These are phyloP conservation scores for Microctenopoma lineatum DNA, from an alignment of 2,797 vertebrate species.

Conservation along the genomic window DNA sequence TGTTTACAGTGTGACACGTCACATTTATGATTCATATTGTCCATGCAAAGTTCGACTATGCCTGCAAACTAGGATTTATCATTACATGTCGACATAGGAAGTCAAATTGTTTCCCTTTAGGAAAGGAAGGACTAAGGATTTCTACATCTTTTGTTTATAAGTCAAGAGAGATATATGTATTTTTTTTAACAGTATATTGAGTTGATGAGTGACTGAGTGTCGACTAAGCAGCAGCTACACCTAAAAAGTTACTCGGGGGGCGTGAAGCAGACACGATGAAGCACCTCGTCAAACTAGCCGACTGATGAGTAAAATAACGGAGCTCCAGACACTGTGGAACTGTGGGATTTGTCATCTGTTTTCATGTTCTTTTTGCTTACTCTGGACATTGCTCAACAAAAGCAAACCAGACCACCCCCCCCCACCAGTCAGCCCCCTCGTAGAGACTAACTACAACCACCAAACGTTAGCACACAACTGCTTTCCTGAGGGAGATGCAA, in stretches of 20 bases:
- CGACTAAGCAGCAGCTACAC: not conserved
- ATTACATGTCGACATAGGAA: slow-evolving; percentile 42
- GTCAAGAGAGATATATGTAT: not conserved
- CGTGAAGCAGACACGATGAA: slow-evolving; percentile 23
- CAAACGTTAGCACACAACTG: slow-evolving; percentile 10
- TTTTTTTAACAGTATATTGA: slow-evolving; percentile 1
- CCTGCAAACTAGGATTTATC: slow-evolving; percentile 20
- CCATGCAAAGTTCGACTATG: slow-evolving; percentile 9
- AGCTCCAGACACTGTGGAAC: slow-evolving; percentile 39
- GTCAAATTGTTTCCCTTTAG: not conserved
- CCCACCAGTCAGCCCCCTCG: slow-evolving; percentile 28
- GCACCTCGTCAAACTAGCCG: slow-evolving; percentile 21
- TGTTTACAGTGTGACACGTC: slow-evolving; percentile 49
- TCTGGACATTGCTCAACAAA: slow-evolving; percentile 73
- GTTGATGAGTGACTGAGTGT: not conserved
- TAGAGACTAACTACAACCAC: slow-evolving; percentile 41
- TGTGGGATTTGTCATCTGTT: slow-evolving; percentile 69
- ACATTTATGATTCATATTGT: slow-evolving; percentile 34
- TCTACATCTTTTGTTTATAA: not conserved
- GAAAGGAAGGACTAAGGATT: not conserved
- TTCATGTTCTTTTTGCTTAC: slow-evolving; percentile 72
- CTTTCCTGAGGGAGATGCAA: slow-evolving; percentile 34
- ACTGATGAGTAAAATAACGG: slow-evolving; percentile 49
- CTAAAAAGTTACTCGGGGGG: not conserved
- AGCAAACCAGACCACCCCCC: slow-evolving; percentile 58